phyloP scores from a whole-genome alignment of 2,888 invertebrate species.

The Spatulosminthurus flaviceps region DNA sequence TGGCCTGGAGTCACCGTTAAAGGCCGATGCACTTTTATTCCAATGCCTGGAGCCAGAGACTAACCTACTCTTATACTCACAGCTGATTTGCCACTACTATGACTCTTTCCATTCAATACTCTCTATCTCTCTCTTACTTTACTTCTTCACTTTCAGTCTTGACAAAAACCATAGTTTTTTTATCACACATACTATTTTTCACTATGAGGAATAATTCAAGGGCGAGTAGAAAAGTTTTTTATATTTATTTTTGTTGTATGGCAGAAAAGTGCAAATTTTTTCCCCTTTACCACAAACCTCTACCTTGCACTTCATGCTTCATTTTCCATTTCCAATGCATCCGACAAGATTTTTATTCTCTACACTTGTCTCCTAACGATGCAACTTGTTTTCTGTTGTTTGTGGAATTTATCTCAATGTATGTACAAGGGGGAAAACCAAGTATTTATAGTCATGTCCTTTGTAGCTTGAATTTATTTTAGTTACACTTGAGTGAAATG shows the following conservation, averaged over 20 bases:
- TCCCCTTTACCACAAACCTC: no score
- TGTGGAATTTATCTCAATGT: no score
- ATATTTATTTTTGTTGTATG: not conserved
- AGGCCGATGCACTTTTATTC: constrained; percentile 64
- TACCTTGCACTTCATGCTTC: no score
- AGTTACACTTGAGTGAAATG: no score
- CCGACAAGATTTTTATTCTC: no score
- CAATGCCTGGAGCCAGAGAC: constrained; percentile 63
- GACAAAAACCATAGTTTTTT: not conserved
- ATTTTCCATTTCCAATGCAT: no score
- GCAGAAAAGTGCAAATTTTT: no score
- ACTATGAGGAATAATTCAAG: not conserved
- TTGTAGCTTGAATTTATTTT: no score
- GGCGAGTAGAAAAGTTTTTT: not conserved
- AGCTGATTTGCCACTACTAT: constrained; percentile 61
- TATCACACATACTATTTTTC: not conserved
- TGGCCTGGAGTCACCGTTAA: constrained; percentile 64
- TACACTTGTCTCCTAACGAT: no score
- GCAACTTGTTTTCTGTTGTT: no score
- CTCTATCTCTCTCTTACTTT: constrained; percentile 30
- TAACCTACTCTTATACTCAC: constrained; percentile 63
- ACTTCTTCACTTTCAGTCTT: constrained; percentile 19
- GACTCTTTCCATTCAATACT: constrained; percentile 26
- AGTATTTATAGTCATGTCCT: no score
- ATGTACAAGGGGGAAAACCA: no score